Base-by-base conservation (phyloP, 1,140 invertebrate species). In the Hypothenemus hampei region DNA sequence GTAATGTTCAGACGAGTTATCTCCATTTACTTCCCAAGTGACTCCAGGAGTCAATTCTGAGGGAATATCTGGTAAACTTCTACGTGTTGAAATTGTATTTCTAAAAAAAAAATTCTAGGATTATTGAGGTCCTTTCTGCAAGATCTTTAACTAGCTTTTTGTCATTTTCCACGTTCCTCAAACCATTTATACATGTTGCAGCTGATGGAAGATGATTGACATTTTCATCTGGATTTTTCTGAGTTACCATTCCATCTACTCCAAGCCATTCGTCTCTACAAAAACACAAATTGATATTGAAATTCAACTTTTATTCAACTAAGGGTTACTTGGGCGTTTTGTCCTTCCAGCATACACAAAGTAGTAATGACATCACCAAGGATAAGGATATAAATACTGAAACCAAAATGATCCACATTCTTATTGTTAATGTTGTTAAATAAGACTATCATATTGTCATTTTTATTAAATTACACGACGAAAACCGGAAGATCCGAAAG, bases 51-150 rank as follows among this genome's bases (percentile, higher is more conserved):
- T 64, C 15, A 67, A 59, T 49, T 71, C 70, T 13, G 64, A 73
- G 41, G 82, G 82, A 62, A 84, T 83, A 62, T 83, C 82, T 18
- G 82, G 82, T 47, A 84, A 72, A 69, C 81, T 83, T 67, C 82
- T 73, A 60, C 82, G 78, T 8, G 80, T 74, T 23, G 69, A 74
- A 20, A 51, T 49, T 33, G 19, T 54, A 49, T 47, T 57, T 64
- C 22, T 29, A 58, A 31, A 4, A 54, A 56, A n/a, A n/a, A 33
- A 55, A 21, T 19, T 10, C 18, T 21, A 47, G 10, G 13, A 37
- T 35, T 22, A 47, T 22, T 11, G 13, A 13, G 31, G 44, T 11
- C 19, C 10, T 13, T 22, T 29, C n/a, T n/a, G n/a, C 26, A 29
- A 29, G n/a, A 20, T 18, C 11, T 46, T 18, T 26, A 26, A 10